Evolutionary conservation across 2,797 vertebrate species (phyloP).

Genomic region (Sparidentex hasta): DNA sequence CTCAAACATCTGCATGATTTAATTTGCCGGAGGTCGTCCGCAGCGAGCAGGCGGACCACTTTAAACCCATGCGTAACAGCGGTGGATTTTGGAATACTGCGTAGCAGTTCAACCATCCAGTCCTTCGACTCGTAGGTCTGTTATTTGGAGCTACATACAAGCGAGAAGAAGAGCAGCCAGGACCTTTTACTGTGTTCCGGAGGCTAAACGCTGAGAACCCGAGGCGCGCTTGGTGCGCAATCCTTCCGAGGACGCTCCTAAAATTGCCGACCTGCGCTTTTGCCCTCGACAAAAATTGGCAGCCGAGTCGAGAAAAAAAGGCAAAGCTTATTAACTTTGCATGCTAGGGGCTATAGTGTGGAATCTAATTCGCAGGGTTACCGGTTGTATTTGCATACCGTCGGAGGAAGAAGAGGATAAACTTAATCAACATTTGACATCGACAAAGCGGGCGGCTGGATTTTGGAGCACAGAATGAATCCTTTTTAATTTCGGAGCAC

Average conservation of each 20-base stretch:
- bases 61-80: constrained; percentile 77
- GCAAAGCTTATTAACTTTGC: constrained; percentile 78
- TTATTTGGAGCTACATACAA: constrained; percentile 57
- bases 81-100: constrained; percentile 72
- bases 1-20: constrained; percentile 42
- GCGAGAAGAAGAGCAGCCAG: constrained; percentile 59
- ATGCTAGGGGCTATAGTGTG: constrained; percentile 72
- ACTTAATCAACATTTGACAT: constrained; percentile 75
- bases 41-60: constrained; percentile 66
- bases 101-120: constrained; percentile 48
- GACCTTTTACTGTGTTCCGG: constrained; percentile 71
- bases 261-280: constrained; percentile 77
- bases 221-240: constrained; percentile 78
- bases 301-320: constrained; percentile 64
- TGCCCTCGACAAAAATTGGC: constrained; percentile 70
- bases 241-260: constrained; percentile 75
- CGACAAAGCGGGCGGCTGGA: constrained; percentile 72
- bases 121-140: constrained; percentile 47
- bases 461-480: constrained; percentile 81
- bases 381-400: constrained; percentile 63
- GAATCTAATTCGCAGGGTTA: constrained; percentile 76
- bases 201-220: constrained; percentile 68
- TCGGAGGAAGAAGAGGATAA: constrained; percentile 74
- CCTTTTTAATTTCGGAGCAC: constrained; percentile 76
- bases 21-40: constrained; percentile 53